phyloP scores from a whole-genome alignment of 1,140 invertebrate species.

The Lepidotrigona ventralis region DNA sequence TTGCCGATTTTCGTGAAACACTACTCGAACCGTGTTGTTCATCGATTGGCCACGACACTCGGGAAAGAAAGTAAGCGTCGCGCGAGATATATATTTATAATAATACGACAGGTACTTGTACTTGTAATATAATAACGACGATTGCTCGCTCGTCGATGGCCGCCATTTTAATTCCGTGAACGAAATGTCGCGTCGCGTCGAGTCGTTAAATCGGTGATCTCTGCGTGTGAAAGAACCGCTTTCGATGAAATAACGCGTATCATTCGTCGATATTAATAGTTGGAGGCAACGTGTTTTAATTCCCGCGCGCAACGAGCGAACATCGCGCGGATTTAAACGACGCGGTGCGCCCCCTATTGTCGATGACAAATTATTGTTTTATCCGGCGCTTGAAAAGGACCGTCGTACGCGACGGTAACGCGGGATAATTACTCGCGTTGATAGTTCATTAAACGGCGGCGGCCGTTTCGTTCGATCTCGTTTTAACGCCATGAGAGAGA shows the following conservation, averaged over 20 bases:
- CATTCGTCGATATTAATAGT: slow-evolving; percentile 1
- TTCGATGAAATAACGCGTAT: not conserved
- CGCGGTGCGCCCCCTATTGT: no score
- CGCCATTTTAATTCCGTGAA: not conserved
- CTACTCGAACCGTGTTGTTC: not conserved
- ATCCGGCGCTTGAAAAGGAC: no score
- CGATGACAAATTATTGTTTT: not conserved
- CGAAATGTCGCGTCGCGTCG: not conserved
- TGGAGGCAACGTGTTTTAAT: not conserved
- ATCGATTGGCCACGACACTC: not conserved
- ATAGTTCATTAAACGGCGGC: not conserved
- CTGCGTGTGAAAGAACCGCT: not conserved
- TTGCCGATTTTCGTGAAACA: not conserved
- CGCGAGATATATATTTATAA: not conserved
- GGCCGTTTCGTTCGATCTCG: not conserved
- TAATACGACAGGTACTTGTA: not conserved
- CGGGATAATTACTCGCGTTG: not conserved
- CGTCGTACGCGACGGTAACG: no score
- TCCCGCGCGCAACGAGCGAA: not conserved
- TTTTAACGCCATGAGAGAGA: not conserved
- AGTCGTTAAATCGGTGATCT: not conserved
- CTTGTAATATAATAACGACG: not conserved
- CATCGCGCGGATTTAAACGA: not conserved
- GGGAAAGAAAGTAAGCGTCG: not conserved
- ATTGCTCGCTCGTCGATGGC: not conserved